These are phyloP conservation scores for Dromaius novaehollandiae DNA, from an alignment of 2,113 vertebrate genomes.

Conservation along the genomic window DNA sequence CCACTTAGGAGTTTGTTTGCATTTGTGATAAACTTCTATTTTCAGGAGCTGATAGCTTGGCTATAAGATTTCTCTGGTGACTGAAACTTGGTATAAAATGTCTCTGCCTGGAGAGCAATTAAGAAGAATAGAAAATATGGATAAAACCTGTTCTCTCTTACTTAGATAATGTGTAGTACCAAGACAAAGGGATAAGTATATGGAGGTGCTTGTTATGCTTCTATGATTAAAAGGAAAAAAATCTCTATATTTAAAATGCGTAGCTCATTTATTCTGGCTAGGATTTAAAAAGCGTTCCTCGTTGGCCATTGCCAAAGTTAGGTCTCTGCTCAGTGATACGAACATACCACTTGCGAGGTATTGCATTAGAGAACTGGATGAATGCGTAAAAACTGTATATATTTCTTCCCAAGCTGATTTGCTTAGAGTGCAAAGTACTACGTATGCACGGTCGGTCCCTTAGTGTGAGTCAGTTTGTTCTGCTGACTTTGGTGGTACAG, in stretches of 20 bases:
- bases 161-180: not conserved
- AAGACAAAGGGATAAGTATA: not conserved
- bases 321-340: not conserved
- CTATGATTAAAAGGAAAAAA: not conserved
- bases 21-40: conserved; percentile 28
- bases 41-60: conserved; percentile 10
- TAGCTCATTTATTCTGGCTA: not conserved
- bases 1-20: not conserved
- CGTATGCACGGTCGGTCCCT: accelerated
- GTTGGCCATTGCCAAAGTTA: not conserved
- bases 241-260: not conserved
- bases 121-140: not conserved
- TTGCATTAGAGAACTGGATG: not conserved
- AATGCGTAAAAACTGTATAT: accelerated
- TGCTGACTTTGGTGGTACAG: not conserved
- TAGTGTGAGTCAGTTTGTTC: not conserved
- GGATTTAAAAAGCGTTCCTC: not conserved
- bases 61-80: conserved; percentile 35
- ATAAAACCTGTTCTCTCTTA: not conserved
- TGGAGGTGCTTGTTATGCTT: not conserved
- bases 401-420: not conserved
- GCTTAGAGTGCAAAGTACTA: not conserved
- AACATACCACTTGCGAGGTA: not conserved
- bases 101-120: conserved; percentile 30
- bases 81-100: conserved; percentile 1